Conservation (phyloP, 2,113 vertebrate genomes). For the Atractosteus spatula region DNA sequence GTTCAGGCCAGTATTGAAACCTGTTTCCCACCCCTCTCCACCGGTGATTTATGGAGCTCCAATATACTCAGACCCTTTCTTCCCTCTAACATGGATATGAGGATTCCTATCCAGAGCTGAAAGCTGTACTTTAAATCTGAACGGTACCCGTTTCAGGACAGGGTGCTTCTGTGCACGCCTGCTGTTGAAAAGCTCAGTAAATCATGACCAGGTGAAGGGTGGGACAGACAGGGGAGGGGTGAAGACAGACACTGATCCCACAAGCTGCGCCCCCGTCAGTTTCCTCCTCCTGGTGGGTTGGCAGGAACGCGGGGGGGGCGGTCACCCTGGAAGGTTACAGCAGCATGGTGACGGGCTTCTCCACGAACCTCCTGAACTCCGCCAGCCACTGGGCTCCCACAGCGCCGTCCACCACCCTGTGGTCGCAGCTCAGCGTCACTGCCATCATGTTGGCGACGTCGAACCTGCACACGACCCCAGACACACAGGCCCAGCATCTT, state of each 20-base stretch:
- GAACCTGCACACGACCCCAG: conserved; percentile 65
- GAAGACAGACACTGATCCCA: too few relatives aligned
- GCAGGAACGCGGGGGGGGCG: neutral
- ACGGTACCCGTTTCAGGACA: too few relatives aligned
- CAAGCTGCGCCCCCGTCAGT: neutral
- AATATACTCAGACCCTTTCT: too few relatives aligned
- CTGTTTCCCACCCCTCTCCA: too few relatives aligned
- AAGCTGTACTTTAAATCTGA: too few relatives aligned
- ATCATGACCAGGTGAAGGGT: neutral
- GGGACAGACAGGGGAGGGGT: neutral
- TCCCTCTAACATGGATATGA: too few relatives aligned
- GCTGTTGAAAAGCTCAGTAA: neutral
- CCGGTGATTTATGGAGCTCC: too few relatives aligned
- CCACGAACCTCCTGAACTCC: conserved; percentile 88
- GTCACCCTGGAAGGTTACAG: conserved; percentile 58
- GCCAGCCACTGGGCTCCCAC: conserved; percentile 94
- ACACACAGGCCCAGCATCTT: neutral
- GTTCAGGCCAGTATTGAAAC: too few relatives aligned
- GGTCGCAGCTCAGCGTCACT: conserved; percentile 93
- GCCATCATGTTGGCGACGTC: conserved; percentile 91
- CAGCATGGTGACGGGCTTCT: conserved; percentile 88
- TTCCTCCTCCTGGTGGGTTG: neutral
- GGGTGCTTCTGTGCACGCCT: too few relatives aligned
- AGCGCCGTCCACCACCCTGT: conserved; percentile 89
- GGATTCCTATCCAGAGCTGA: too few relatives aligned